Base-by-base conservation (phyloP, 2,888 invertebrate genomes). In the Calliphora vomitoria region DNA sequence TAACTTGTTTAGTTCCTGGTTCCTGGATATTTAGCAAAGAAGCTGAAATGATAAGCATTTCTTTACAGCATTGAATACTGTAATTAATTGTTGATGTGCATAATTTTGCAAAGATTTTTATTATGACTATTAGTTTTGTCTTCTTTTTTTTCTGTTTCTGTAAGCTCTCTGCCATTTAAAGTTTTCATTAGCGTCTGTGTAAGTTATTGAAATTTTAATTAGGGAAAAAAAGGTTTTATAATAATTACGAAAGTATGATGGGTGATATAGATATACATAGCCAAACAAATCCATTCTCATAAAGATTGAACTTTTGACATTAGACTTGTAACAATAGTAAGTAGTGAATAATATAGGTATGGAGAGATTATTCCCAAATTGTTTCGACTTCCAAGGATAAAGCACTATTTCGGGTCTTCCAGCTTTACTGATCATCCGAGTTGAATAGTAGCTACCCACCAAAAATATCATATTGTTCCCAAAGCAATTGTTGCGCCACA, bases 101-200 rank as follows among this genome's bases (percentile, higher is more conserved):
- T 60, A 50, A 60, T 71, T 80, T 38, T 78, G 53, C n/a, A 76
- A 76, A 8, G 53, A 72, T 66, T 79, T 79, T 50, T 79, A 55
- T 58, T 69, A 44, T 79, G 4, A 44, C 3, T 47, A 18, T 60
- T 35, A 35, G n/a, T 53, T 50, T 10, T 25, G 13, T 38, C 38
- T 8, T 31, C 2, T 35, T 31, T 31, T 60, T 31, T n/a, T 35
- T 35, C 8, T 8, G 31, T 66, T 66, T 25, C 15, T 55, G 10
- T 13, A 1, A 31, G 0, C 13, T 50, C 6, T n/a, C 55, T n/a
- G 50, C 18, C 13, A 25, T 50, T 35, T 4, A 53, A 35, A 8
- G 35, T 41, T 66, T 78, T 41, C 53, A 41, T 78, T 53, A 66
- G 25, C 8, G 25, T 10, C 25, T 60, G 4, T 10, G 8, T 20